A percentile compares a stretch with the other conserved stretches of the same genome.
Evolutionary conservation across 1,140 invertebrate species (phyloP).

Genomic region (Bicyclus anynana): DNA sequence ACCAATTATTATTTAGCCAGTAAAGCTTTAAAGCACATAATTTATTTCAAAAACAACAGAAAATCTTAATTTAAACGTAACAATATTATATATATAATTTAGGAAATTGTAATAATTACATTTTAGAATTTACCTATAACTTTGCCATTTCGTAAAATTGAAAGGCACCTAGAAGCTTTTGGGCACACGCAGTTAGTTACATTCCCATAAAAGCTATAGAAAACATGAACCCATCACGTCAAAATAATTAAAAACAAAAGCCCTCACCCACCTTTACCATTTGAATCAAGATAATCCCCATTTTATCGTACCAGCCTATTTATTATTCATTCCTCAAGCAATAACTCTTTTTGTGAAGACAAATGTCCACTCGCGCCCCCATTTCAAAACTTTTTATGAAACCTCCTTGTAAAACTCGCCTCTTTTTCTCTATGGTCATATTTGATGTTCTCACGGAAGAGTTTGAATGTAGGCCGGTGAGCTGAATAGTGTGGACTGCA

Average conservation of each 20-base stretch:
- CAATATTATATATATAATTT: too few species aligned
- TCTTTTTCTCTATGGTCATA: slow-evolving; percentile 52
- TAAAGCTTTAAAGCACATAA: too few species aligned
- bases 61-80: too few species aligned
- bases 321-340: slow-evolving; percentile 45
- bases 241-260: slow-evolving; percentile 23
- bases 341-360: slow-evolving; percentile 48
- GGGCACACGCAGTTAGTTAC: too few species aligned
- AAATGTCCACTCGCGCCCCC: slow-evolving; percentile 63
- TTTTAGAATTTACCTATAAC: too few species aligned
- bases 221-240: slow-evolving; percentile 21
- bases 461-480: slow-evolving; percentile 16
- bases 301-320: slow-evolving; percentile 33
- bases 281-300: slow-evolving; percentile 38
- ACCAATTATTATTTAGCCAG: too few species aligned
- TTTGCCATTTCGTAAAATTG: too few species aligned
- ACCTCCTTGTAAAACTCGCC: slow-evolving; percentile 31
- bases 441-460: slow-evolving; percentile 71
- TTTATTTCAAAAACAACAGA: too few species aligned
- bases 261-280: slow-evolving; percentile 28
- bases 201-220: slow-evolving; percentile 11
- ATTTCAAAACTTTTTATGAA: slow-evolving; percentile 48
- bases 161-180: too few species aligned
- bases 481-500: slow-evolving; percentile 42
- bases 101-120: too few species aligned